A percentile compares a stretch with the other conserved stretches of the same genome.
Conservation (phyloP, 2,797 vertebrate species). For the Anniella stebbinsi region DNA sequence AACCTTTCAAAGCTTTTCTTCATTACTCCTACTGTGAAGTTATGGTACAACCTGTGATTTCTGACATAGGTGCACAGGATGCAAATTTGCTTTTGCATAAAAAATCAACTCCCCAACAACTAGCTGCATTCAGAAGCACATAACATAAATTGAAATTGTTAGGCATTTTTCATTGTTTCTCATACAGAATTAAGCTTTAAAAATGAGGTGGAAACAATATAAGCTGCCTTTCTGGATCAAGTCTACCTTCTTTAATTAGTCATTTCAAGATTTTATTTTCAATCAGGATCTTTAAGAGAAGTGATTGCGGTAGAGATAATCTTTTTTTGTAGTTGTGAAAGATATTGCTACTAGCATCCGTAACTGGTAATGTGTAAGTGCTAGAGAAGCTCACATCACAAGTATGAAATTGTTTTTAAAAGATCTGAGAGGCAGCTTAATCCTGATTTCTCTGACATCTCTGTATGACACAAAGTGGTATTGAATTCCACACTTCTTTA, state of each 20-base stretch:
- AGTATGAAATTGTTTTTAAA: not conserved
- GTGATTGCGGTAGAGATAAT: not conserved
- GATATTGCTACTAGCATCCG: not conserved
- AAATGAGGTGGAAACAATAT: not conserved
- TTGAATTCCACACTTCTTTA: not conserved
- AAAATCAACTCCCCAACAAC: not conserved
- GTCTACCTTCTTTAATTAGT: not conserved
- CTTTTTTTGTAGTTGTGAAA: not conserved
- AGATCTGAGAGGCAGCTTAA: not conserved
- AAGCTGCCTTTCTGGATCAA: too few relatives aligned
- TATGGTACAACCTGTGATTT: too few relatives aligned
- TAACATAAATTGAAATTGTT: not conserved
- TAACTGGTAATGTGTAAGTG: not conserved
- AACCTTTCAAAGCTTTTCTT: not conserved
- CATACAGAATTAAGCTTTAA: not conserved
- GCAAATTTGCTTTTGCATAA: not conserved
- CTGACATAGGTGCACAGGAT: not conserved
- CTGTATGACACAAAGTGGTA: not conserved
- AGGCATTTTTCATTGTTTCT: not conserved
- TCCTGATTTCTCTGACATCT: not conserved
- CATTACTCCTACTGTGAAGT: not conserved
- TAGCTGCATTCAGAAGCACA: not conserved
- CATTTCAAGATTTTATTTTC: not conserved
- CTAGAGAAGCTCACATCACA: not conserved
- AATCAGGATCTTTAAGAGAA: not conserved